Conservation (phyloP, 2,888 invertebrate species). For the Steinernema carpocapsae region DNA sequence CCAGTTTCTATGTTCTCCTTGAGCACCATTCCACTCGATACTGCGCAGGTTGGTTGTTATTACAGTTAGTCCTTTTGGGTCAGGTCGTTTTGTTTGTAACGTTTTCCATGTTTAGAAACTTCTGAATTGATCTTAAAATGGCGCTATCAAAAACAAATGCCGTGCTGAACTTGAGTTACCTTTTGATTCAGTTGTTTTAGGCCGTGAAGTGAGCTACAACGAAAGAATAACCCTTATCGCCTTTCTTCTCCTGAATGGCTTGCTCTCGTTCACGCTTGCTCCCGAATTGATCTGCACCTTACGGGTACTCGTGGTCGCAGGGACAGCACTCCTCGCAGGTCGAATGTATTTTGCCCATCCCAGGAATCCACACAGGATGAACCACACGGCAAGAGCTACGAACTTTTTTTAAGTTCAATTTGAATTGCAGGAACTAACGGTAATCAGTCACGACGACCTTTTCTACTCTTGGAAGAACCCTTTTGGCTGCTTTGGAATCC, state of each 20-base stretch:
- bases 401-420: too few relatives aligned
- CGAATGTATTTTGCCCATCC: background rate
- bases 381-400: background rate
- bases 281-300: background rate
- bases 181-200: background rate
- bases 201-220: constrained; percentile 8
- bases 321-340: background rate
- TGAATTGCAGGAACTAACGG: constrained; percentile 8
- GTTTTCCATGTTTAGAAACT: background rate
- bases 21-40: constrained; percentile 25
- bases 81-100: too few relatives aligned
- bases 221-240: background rate
- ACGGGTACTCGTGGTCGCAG: background rate
- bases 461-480: constrained; percentile 23
- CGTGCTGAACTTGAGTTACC: too few relatives aligned
- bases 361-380: background rate
- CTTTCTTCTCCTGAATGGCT: background rate
- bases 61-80: too few relatives aligned
- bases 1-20: constrained; percentile 18
- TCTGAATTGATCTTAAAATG: too few relatives aligned
- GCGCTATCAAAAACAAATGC: too few relatives aligned
- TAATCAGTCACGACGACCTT: constrained; percentile 32
- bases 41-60: constrained; percentile 1
- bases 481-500: background rate
- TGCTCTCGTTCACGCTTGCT: background rate